Base-by-base conservation (phyloP, 2,113 vertebrate genomes). In the Sclerurus mexicanus region DNA sequence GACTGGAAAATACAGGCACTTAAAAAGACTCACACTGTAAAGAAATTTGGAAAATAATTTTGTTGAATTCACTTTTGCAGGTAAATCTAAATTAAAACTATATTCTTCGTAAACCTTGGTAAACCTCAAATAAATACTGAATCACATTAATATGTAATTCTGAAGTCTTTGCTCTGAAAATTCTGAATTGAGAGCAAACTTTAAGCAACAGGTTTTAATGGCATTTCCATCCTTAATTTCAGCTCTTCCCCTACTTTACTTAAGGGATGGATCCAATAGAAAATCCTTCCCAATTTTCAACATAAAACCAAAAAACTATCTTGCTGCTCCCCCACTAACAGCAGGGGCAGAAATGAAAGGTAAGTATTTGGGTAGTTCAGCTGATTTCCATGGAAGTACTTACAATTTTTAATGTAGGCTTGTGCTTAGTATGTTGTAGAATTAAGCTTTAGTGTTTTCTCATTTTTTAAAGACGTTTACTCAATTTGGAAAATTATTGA, bases 1-100 rank as follows among this genome's bases (percentile, higher is more conserved):
- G 93, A 96, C 93, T 97, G 93, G 95, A 97, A 96, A 96, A 97
- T 84, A 74, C 9, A 74, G 80, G 39, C 17, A 52, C 40, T 88
- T 68, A 8, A 74, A 81, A 83, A 85, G 81, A 7, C 1, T 30
- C 40, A 53, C 31, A 81, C 22, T 24, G 19, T 24, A 55, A 47
- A 73, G 67, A 59, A 58, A 73, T 95, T 84, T 86, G 56, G 59
- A 83, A 95, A 62, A 88, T 8, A 9, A 50, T 89, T 81, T 93
- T 55, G 59, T 69, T 92, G 68, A 64, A 81, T 85, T 85, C 56
- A 87, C 28, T 81, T 95, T 76, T 91, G 85, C 59, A 95, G 71
- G 63, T 52, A 39, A 21, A 56, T 66, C 53, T 83, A 74, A 73
- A 80, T 71, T 42, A 84, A 66, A 95, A 31, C 6, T 68, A 5